phyloP scores from a whole-genome alignment of 2,113 vertebrate species.

The Oceanites oceanicus region DNA sequence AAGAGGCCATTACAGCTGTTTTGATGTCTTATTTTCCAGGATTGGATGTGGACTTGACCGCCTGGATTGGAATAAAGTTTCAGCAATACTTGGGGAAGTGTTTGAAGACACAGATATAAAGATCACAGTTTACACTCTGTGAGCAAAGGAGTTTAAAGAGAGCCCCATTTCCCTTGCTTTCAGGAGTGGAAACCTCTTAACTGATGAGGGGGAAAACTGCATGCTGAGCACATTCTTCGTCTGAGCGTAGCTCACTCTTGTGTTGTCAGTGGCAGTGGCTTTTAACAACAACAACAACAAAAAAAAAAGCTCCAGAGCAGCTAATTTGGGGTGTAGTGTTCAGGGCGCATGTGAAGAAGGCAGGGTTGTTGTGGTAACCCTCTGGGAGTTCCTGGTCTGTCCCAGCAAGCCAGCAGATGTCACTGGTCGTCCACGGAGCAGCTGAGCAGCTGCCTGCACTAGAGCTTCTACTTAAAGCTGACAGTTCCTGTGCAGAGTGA shows the following conservation, averaged over 20 bases:
- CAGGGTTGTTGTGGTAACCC: neutral
- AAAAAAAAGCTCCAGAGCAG: neutral
- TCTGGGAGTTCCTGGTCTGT: neutral
- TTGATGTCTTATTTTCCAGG: slow-evolving; percentile 69
- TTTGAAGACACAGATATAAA: slow-evolving; percentile 83
- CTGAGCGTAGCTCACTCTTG: neutral
- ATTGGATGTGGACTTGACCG: slow-evolving; percentile 93
- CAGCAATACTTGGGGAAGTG: slow-evolving; percentile 83
- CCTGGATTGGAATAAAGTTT: slow-evolving; percentile 85
- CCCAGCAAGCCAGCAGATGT: slow-evolving; percentile 25
- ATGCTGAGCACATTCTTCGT: neutral
- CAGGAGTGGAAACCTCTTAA: neutral
- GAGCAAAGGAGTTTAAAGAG: neutral
- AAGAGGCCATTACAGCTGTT: neutral
- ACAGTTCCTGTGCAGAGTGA: neutral
- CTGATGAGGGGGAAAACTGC: neutral
- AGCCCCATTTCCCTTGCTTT: neutral
- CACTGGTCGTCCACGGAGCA: neutral
- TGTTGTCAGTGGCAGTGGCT: neutral
- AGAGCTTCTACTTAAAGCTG: neutral
- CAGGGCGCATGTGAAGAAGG: neutral
- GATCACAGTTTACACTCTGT: slow-evolving; percentile 88
- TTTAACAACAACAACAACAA: neutral
- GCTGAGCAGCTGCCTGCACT: neutral
- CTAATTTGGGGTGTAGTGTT: neutral